Evolutionary conservation across 2,113 vertebrate species (phyloP).

Genomic region (Callospermophilus lateralis): DNA sequence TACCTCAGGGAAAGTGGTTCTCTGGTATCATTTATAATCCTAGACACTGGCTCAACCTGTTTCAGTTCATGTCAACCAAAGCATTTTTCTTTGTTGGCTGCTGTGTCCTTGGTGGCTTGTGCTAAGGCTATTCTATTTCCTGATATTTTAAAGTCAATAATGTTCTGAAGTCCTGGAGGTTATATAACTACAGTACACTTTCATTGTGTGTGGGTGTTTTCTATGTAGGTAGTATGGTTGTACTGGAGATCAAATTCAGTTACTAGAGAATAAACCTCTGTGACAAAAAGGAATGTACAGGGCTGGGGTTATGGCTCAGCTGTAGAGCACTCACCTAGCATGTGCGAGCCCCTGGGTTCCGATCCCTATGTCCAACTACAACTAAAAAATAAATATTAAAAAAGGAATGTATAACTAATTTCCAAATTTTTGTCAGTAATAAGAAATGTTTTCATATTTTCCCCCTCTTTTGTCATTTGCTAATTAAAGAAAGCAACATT

Average conservation of each 20-base stretch:
- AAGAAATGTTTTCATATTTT: slow-evolving; percentile 50
- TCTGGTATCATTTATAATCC: slow-evolving; percentile 79
- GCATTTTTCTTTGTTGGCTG: slow-evolving; percentile 65
- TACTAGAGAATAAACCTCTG: not conserved
- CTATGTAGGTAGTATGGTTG: not conserved
- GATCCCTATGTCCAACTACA: no score
- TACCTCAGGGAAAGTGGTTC: slow-evolving; percentile 74
- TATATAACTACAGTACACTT: not conserved
- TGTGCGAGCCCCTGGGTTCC: no score
- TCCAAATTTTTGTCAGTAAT: slow-evolving; percentile 42
- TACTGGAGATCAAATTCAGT: not conserved
- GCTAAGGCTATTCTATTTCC: slow-evolving; percentile 64
- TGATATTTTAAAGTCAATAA: slow-evolving; percentile 64
- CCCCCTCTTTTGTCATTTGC: not conserved
- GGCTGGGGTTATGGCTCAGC: no score
- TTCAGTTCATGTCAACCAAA: slow-evolving; percentile 63
- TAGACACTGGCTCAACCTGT: slow-evolving; percentile 63
- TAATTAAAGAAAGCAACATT: slow-evolving; percentile 3
- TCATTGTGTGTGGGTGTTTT: not conserved
- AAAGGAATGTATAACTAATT: not conserved
- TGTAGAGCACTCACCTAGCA: no score
- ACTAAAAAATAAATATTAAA: no score
- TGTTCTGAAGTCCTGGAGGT: slow-evolving; percentile 24
- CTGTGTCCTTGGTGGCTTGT: not conserved
- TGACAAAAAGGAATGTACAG: not conserved